Base-by-base conservation (phyloP, 2,797 vertebrate species). In the Takifugu rubripes region DNA sequence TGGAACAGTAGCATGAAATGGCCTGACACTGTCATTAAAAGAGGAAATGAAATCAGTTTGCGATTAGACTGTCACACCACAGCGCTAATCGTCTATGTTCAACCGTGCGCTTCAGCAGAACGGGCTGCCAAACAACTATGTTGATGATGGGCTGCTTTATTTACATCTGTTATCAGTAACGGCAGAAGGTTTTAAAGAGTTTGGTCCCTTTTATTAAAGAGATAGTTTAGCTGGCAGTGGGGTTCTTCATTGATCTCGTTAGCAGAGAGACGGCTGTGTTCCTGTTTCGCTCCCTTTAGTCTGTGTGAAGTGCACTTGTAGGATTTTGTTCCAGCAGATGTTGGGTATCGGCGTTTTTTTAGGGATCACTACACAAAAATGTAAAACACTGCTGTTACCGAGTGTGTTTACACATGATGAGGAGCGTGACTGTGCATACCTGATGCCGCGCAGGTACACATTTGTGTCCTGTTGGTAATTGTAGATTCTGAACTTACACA, bases 1-100 rank as follows among this genome's bases (percentile, higher is more conserved):
- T 46, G 66, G 66, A 81, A 66, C 74, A 79, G 75, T 10, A 40
- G 36, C 72, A 83, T 78, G 73, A 87, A 84, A 83, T 65, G 76
- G 64, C 74, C 75, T 68, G 68, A 78, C 60, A 70, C 61, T 76
- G 70, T 57, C 74, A 75, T 82, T 82, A 77, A 74, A 79, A 76
- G 59, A 66, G 71, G 55, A 79, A 80, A 79, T 74, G 7, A 75
- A 83, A 82, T 81, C 54, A 67, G 52, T 75, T 73, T 76, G 56
- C 63, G 70, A 78, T 84, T 55, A 54, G 40, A 68, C 64, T 61
- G 64, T 66, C 14, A 24, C 66, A 68, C 54, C 48, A 64, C 47
- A 77, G 49, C 59, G 60, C 43, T 10, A 70, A 72, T 68, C n/a
- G 12, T 42, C 14, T n/a, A 49, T 52, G 49, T 25, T 48, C 72